Evolutionary conservation across 2,113 vertebrate species (phyloP), one percentile per base, ranked within the genome.

Genomic region (Melozone crissalis): DNA sequence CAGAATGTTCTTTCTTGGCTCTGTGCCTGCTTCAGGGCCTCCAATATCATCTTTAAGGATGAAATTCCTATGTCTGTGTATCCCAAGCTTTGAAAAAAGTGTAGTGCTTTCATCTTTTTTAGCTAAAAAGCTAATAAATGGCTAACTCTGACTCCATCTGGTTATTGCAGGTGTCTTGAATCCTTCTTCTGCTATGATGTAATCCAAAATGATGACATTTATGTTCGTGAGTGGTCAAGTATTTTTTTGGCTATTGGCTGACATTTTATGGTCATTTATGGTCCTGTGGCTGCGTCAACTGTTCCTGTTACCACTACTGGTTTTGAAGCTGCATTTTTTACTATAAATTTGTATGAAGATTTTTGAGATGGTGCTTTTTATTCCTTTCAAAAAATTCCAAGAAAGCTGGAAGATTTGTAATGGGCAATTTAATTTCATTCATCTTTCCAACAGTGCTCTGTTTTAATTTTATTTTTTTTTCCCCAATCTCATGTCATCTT

Each of bases 121-220:
- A 55, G 43, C 63, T 66, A 26, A 86, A 84, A 85, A 88, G 15
- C 72, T 69, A 52, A 69, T 78, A 83, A 86, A 87, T 41, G 71
- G 52, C 33, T 59, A 47, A 52, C 9, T 67, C 39, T 0, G 0
- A 22, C 68, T 77, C 72, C 66, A 79, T 72, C 69, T 77, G 84
- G 30, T 65, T 92, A 44, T 72, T 84, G 84, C 80, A 90, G 76
- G 77, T 93, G 76, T 87, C 91, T 78, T 61, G 84, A 87, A 81
- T 84, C 75, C 55, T 85, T 47, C 58, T 89, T 76, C 82, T 69
- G 58, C 31, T 61, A 69, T 88, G 82, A 94, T 37, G 54, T 87
- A 72, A 79, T 88, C 26, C 80, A 43, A 92, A 86, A 75, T 83
- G 26, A 71, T 86, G 88, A 30, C 33, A 63, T 93, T 91, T 85